A percentile compares a stretch with the other conserved stretches of the same genome.
phyloP scores from a whole-genome alignment of 2,888 invertebrate species.

The Cephalotes varians region DNA sequence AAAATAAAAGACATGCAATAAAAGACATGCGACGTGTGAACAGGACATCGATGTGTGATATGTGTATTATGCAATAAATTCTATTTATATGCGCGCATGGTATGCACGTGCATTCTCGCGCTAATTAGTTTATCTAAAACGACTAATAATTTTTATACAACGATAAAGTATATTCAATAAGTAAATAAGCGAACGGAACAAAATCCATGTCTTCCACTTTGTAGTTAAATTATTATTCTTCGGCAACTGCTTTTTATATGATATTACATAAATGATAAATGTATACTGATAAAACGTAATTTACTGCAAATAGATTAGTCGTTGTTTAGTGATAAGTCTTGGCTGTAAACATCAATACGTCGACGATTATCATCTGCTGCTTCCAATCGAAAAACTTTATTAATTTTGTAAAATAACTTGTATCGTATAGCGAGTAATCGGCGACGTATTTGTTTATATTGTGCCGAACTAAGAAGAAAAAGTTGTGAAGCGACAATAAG shows the following conservation, averaged over 20 bases:
- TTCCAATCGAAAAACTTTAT: not conserved
- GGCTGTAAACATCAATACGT: conserved; percentile 15
- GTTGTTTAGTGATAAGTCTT: conserved; percentile 34
- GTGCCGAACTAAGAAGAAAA: conserved; percentile 73
- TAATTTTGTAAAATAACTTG: not conserved
- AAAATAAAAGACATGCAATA: not conserved
- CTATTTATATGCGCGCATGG: conserved; percentile 75
- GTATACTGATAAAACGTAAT: not conserved
- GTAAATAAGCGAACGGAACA: conserved; percentile 66
- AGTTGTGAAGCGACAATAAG: conserved; percentile 85
- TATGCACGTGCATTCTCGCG: conserved; percentile 71
- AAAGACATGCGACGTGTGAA: conserved; percentile 69
- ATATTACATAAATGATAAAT: not conserved
- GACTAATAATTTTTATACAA: conserved; percentile 63
- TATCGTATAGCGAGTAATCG: conserved; percentile 37
- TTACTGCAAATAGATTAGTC: conserved; percentile 10
- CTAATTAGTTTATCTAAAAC: conserved; percentile 31
- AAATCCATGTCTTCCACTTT: conserved; percentile 83
- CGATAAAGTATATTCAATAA: conserved; percentile 45
- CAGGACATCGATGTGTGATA: conserved; percentile 78
- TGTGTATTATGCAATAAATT: conserved; percentile 85
- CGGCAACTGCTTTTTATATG: not conserved
- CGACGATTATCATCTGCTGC: conserved; percentile 4
- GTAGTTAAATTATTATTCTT: conserved; percentile 50
- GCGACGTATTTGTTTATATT: conserved; percentile 59